These are phyloP conservation scores for Australoheros facetus DNA, from an alignment of 2,797 vertebrate species.

Conservation along the genomic window DNA sequence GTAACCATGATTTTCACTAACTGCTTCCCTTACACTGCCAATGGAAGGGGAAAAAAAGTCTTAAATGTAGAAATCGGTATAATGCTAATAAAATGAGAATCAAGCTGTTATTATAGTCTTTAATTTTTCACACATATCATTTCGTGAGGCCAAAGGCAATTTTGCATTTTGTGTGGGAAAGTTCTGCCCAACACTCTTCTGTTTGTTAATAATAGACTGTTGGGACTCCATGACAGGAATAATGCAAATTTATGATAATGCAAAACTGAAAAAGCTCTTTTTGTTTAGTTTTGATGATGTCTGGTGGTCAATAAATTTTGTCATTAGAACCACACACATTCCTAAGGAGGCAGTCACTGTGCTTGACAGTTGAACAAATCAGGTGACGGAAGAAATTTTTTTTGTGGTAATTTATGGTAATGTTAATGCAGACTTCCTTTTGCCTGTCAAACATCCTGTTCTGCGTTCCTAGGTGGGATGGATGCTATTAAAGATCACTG, in stretches of 20 bases:
- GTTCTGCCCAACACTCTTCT: neutral
- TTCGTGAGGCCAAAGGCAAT: neutral
- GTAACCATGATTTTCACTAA: neutral
- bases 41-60: neutral
- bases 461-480: constrained; percentile 26
- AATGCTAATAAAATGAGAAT: neutral
- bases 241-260: constrained; percentile 25
- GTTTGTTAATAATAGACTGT: neutral
- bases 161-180: neutral
- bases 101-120: neutral
- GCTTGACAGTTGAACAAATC: constrained; percentile 30
- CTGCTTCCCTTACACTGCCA: neutral
- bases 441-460: constrained; percentile 44
- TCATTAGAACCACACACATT: constrained; percentile 8
- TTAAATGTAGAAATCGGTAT: neutral
- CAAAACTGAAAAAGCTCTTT: neutral
- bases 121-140: neutral
- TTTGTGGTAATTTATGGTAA: neutral
- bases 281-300: constrained; percentile 16
- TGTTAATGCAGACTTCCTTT: constrained; percentile 29
- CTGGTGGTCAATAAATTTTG: constrained; percentile 7
- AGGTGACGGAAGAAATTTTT: constrained; percentile 16
- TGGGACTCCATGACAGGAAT: constrained; percentile 18
- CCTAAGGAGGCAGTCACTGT: constrained; percentile 3
- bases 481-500: constrained; percentile 52